These are phyloP conservation scores for Apamea monoglypha DNA, from an alignment of 2,888 invertebrate genomes.

Conservation along the genomic window DNA sequence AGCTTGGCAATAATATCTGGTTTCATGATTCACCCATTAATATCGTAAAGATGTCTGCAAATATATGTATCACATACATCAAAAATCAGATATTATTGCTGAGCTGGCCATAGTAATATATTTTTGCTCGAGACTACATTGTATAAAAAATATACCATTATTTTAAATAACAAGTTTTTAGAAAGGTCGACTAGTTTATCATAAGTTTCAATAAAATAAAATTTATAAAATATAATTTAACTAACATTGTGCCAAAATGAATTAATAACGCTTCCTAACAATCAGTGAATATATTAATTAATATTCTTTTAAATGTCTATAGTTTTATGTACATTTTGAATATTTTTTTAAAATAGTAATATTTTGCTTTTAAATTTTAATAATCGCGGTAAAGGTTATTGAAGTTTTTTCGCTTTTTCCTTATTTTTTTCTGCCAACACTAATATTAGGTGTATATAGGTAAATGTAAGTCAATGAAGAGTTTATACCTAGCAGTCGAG, in stretches of 20 bases:
- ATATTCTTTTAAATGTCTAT: slow-evolving; percentile 35
- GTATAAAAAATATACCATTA: slow-evolving; percentile 62
- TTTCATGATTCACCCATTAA: background rate
- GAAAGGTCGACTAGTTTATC: slow-evolving; percentile 35
- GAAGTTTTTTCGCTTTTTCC: slow-evolving; percentile 34
- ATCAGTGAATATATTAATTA: slow-evolving; percentile 49
- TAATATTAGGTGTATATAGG: slow-evolving; percentile 71
- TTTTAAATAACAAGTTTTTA: slow-evolving; percentile 52
- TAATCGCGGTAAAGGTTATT: slow-evolving; percentile 47
- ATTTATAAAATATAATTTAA: slow-evolving; percentile 57
- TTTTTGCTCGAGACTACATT: slow-evolving; percentile 10
- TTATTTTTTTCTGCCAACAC: slow-evolving; percentile 52
- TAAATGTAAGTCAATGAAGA: slow-evolving; percentile 70
- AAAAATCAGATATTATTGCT: background rate
- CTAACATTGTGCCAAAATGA: slow-evolving; percentile 83
- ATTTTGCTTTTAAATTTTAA: slow-evolving; percentile 29
- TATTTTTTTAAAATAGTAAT: slow-evolving; percentile 26
- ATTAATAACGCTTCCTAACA: slow-evolving; percentile 69
- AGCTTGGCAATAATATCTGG: background rate
- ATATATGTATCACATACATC: no score
- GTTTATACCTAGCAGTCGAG: slow-evolving; percentile 84
- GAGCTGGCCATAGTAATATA: background rate
- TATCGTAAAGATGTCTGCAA: background rate
- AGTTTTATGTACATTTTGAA: slow-evolving; percentile 49
- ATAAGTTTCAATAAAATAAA: slow-evolving; percentile 34